Evolutionary conservation across 2,113 vertebrate genomes (phyloP).

Genomic region (Gymnocephalus cernua): DNA sequence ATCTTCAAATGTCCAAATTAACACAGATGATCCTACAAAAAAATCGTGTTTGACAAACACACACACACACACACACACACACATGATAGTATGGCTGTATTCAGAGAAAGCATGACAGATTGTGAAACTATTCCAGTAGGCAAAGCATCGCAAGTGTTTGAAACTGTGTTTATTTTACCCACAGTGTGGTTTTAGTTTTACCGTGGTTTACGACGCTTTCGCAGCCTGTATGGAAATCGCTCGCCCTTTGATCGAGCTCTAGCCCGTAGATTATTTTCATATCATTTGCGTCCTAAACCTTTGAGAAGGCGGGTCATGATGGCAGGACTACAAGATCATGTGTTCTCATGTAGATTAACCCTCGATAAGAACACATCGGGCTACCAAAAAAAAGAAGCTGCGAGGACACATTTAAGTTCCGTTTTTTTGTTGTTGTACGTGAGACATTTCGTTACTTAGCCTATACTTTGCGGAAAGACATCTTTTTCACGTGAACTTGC

Average conservation of each 20-base stretch:
- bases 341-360: background rate
- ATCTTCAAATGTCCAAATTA: background rate
- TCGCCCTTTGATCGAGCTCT: constrained; percentile 6
- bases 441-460: constrained; percentile 6
- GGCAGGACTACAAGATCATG: background rate
- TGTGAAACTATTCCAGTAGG: constrained; percentile 20
- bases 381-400: background rate
- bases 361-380: background rate
- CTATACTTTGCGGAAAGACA: background rate
- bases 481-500: constrained; percentile 17
- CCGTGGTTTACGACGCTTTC: constrained; percentile 28
- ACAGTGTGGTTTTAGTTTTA: constrained; percentile 37
- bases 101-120: background rate
- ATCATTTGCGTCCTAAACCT: constrained; percentile 52
- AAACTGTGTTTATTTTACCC: background rate
- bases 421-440: constrained; percentile 16
- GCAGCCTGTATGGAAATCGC: constrained; percentile 50
- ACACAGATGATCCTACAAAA: background rate
- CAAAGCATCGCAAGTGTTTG: background rate
- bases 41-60: background rate
- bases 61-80: background rate
- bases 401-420: constrained; percentile 35
- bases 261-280: constrained; percentile 40
- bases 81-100: background rate
- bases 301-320: background rate